These are phyloP conservation scores for Drosophila cyrtoloma DNA, from an alignment of 2,888 invertebrate species.

Conservation along the genomic window DNA sequence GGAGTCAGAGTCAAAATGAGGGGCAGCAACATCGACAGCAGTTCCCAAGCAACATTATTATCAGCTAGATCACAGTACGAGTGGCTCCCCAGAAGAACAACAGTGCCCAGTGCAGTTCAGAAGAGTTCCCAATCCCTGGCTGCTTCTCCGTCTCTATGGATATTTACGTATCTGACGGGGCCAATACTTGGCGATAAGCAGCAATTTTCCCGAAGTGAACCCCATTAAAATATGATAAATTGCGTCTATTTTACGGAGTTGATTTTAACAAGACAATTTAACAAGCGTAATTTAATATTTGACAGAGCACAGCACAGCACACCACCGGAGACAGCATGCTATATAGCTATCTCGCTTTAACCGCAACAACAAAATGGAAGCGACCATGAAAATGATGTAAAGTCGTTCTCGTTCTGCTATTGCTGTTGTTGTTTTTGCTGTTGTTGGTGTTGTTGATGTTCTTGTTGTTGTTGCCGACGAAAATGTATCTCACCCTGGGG, in stretches of 20 bases:
- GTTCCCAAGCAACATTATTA: slow-evolving; percentile 60
- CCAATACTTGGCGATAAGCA: slow-evolving; percentile 62
- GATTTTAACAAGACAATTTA: slow-evolving; percentile 85
- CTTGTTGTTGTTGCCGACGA: slow-evolving; percentile 66
- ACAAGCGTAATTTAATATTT: slow-evolving; percentile 85
- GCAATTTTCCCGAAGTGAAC: slow-evolving; percentile 74
- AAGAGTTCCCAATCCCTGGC: slow-evolving; percentile 22
- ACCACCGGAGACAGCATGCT: slow-evolving; percentile 33
- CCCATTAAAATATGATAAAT: slow-evolving; percentile 83
- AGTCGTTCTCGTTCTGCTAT: slow-evolving; percentile 50
- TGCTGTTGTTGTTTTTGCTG: slow-evolving; percentile 23
- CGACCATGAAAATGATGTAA: slow-evolving; percentile 81
- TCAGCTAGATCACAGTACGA: slow-evolving; percentile 33
- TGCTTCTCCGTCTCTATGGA: slow-evolving; percentile 38
- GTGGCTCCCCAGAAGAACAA: slow-evolving; percentile 26
- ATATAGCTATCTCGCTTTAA: slow-evolving; percentile 47
- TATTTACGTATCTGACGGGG: slow-evolving; percentile 44
- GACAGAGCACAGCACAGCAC: slow-evolving; percentile 65
- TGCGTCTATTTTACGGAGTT: slow-evolving; percentile 80
- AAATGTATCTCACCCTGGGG: slow-evolving; percentile 84
- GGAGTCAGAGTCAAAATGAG: slow-evolving; percentile 9
- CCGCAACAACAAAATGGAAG: slow-evolving; percentile 76
- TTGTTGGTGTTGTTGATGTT: slow-evolving; percentile 23
- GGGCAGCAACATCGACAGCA: neutral
- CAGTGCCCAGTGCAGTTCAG: slow-evolving; percentile 1